phyloP scores from a whole-genome alignment of 2,888 invertebrate species.

The Amphipoea lucens region DNA sequence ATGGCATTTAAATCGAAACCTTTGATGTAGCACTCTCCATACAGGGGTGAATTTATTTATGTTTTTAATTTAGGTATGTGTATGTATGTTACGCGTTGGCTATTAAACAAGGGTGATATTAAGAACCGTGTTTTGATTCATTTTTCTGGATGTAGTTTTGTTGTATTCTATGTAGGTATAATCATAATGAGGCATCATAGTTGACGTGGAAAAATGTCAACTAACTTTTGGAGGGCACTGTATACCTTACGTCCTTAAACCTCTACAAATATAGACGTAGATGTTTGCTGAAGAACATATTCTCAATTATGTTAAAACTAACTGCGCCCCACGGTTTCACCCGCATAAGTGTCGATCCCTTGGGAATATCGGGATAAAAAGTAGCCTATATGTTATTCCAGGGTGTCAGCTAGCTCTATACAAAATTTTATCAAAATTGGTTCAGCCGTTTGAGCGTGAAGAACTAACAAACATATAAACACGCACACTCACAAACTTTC shows the following conservation, averaged over 20 bases:
- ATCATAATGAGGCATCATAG: neutral
- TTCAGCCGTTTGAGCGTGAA: no score
- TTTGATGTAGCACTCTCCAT: slow-evolving; percentile 60
- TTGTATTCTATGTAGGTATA: neutral
- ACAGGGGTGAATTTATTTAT: slow-evolving; percentile 38
- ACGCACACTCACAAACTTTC: no score
- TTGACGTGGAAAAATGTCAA: neutral
- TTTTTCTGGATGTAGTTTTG: neutral
- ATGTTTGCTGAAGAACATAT: neutral
- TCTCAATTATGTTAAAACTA: slow-evolving; percentile 27
- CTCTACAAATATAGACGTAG: neutral
- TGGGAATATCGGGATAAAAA: no score
- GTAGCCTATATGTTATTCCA: no score
- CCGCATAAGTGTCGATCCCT: no score
- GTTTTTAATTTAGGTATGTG: slow-evolving; percentile 7
- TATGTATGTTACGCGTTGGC: neutral
- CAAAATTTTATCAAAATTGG: no score
- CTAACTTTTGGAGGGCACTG: neutral
- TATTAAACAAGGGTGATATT: slow-evolving; percentile 19
- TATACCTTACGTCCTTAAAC: neutral
- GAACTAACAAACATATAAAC: no score
- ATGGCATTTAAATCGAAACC: slow-evolving; percentile 65
- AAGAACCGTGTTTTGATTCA: neutral
- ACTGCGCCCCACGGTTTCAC: no score
- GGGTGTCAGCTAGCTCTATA: no score